Evolutionary conservation across 2,797 vertebrate species (phyloP).

Genomic region (Platalea minor): DNA sequence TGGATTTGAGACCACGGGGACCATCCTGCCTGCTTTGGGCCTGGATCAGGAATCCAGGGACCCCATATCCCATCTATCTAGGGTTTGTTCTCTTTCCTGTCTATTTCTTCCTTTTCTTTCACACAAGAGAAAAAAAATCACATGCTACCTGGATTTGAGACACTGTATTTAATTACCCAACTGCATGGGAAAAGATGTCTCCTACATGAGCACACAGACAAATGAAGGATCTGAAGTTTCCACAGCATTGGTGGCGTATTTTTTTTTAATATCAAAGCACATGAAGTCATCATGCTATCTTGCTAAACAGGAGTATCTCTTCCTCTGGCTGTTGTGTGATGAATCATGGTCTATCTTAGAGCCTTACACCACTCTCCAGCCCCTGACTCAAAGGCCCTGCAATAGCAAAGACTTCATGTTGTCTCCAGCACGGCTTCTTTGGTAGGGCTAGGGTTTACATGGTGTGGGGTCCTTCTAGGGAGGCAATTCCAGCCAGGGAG

Average conservation of each 20-base stretch:
- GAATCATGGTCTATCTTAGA: constrained; percentile 46
- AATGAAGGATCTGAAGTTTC: neutral
- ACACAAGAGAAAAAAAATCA: neutral
- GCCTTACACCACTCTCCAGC: neutral
- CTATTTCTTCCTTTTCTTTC: neutral
- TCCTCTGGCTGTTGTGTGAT: neutral
- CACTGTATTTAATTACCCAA: neutral
- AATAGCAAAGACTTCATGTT: neutral
- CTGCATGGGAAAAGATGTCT: neutral
- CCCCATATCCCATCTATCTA: neutral
- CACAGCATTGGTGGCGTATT: neutral
- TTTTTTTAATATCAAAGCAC: neutral
- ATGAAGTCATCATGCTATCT: neutral
- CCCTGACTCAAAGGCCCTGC: constrained; percentile 4
- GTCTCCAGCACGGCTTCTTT: neutral
- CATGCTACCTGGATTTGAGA: neutral
- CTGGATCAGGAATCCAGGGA: neutral
- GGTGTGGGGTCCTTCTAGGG: neutral
- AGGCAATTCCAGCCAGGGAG: neutral
- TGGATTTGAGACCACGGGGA: neutral
- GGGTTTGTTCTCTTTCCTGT: neutral
- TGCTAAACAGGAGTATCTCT: neutral
- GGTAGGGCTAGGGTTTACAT: neutral
- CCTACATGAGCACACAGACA: neutral
- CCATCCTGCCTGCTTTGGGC: neutral